Evolutionary conservation across 2,888 invertebrate genomes (phyloP).

Genomic region (Dryomyza anilis): DNA sequence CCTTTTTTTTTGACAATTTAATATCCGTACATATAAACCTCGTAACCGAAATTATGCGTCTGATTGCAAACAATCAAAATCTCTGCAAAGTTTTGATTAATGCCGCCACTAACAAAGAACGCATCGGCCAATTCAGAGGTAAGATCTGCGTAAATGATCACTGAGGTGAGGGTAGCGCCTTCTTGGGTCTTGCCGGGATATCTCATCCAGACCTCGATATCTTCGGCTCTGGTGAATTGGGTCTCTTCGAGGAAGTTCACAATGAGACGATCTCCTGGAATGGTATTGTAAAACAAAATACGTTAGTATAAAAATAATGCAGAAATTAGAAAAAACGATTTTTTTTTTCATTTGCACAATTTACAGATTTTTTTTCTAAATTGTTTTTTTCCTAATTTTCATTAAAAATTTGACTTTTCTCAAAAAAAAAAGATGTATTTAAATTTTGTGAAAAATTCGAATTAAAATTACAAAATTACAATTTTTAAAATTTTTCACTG

Average conservation of each 20-base stretch:
- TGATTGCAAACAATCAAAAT: constrained; percentile 47
- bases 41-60: constrained; percentile 50
- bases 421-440: no score
- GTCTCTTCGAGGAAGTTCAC: constrained; percentile 45
- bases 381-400: no score
- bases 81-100: constrained; percentile 43
- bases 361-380: not conserved
- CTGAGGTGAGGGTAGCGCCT: constrained; percentile 44
- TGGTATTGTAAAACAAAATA: not conserved
- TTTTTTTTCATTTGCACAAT: no score
- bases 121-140: constrained; percentile 44
- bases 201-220: constrained; percentile 46
- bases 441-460: no score
- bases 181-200: constrained; percentile 44
- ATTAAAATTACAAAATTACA: no score
- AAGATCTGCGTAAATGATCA: constrained; percentile 51
- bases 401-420: no score
- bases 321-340: no score
- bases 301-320: no score
- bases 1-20: constrained; percentile 35
- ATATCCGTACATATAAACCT: constrained; percentile 55
- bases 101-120: constrained; percentile 48
- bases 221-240: constrained; percentile 44
- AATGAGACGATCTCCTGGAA: constrained; percentile 50
- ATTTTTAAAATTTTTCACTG: no score